These are phyloP conservation scores for Sciurus vulgaris DNA, from an alignment of 2,797 vertebrate species.

Conservation along the genomic window DNA sequence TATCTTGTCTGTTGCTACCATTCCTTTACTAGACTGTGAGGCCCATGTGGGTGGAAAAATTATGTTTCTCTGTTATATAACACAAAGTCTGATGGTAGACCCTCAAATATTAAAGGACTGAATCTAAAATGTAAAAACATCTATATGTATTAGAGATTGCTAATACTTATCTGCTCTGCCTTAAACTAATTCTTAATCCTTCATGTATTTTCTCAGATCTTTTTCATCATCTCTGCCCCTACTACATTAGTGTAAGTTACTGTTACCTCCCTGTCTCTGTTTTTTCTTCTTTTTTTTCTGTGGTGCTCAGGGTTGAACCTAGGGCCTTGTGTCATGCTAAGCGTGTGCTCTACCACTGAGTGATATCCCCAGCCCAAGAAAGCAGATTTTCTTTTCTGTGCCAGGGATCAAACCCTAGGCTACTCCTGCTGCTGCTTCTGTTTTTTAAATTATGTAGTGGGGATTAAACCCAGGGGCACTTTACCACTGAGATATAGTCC, in stretches of 20 bases:
- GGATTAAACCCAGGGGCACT: too few species aligned
- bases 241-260: background rate
- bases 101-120: background rate
- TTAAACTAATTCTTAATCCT: conserved; percentile 42
- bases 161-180: background rate
- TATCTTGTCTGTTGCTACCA: background rate
- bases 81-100: background rate
- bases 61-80: background rate
- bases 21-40: background rate
- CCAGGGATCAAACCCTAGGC: background rate
- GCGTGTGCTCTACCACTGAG: background rate
- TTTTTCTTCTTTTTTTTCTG: background rate
- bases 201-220: conserved; percentile 31
- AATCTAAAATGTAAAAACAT: conserved; percentile 2
- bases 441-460: too few species aligned
- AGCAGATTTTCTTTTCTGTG: too few species aligned
- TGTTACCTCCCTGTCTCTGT: background rate
- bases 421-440: too few species aligned
- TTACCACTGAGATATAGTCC: too few species aligned
- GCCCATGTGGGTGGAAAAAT: background rate
- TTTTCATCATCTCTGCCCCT: background rate
- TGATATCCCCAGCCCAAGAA: too few species aligned
- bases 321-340: background rate
- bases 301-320: too few species aligned
- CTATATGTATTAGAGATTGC: background rate